Percentiles rank a stretch among this genome's conserved stretches.
These are phyloP conservation scores for Asobara japonica DNA, from an alignment of 1,140 invertebrate genomes.

Conservation along the genomic window DNA sequence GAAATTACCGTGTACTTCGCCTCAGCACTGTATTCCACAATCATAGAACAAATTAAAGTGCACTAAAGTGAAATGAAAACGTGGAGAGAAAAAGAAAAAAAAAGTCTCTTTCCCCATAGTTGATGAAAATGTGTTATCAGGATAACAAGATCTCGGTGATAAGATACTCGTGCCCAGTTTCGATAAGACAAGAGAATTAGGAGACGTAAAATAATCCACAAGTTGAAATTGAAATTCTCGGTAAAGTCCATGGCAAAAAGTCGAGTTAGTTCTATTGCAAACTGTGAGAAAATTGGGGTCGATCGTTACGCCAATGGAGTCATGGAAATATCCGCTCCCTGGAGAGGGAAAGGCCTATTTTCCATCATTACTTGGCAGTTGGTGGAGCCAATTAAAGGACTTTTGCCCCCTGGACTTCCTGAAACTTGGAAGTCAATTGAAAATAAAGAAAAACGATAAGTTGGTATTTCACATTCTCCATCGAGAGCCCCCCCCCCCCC, in stretches of 20 bases:
- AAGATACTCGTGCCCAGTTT: not conserved
- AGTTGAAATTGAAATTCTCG: not conserved
- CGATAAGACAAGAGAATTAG: conserved; percentile 1
- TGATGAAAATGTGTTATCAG: not conserved
- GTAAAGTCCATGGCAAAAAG: not conserved
- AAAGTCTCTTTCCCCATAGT: not conserved
- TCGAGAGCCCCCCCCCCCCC: not conserved
- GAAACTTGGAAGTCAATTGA: not conserved
- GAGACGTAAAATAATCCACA: not conserved
- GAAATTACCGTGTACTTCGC: too few species aligned
- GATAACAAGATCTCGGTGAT: not conserved
- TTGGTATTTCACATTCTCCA: too few species aligned
- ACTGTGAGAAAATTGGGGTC: not conserved
- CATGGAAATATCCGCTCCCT: not conserved
- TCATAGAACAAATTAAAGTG: conserved; percentile 1
- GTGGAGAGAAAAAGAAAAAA: not conserved
- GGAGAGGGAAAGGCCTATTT: not conserved
- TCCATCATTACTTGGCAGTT: not conserved
- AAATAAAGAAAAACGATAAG: not conserved
- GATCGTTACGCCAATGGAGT: conserved; percentile 10
- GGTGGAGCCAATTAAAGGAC: not conserved
- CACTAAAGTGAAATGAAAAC: not conserved
- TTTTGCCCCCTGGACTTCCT: not conserved
- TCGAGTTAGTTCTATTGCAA: not conserved
- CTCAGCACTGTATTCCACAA: too few species aligned